Evolutionary conservation across 2,797 vertebrate species (phyloP), one percentile per base, ranked within the genome.

Genomic region (Sebastes steindachneri): DNA sequence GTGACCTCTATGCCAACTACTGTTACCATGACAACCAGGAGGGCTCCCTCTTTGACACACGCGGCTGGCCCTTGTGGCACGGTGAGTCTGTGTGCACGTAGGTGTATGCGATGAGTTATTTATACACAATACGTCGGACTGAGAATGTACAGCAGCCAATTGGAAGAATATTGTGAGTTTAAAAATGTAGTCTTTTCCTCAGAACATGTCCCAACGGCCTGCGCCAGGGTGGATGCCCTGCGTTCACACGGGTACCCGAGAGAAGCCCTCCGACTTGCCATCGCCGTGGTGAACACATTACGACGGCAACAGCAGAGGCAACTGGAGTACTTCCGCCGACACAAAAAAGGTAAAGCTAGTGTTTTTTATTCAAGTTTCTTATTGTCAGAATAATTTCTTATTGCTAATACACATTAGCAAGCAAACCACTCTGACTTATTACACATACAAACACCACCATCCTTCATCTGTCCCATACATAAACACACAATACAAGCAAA

Each of bases 151-250:
- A 7, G 45, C 1, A 31, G 19, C 21, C 14, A 26, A 2, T 15
- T 15, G 29, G 28, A 31, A 21, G 35, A 66, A 64, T 19, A 3
- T 23, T 29, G 12, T 0, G 37, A 14, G 12, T 19, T 67, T 63
- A 3, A 80, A 77, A 58, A 3, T 26, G 37, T 19, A 10, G 17
- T 28, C 26, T 67, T 58, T 53, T 45, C 64, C 12, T 25, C 85
- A 99, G 98, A 99, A 77, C 98, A 99, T 3, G 98, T 99, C 76
- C 98, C 98, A 45, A 99, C 98, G 45, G 98, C 98, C 75, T 99
- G 98, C 29, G 98, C 98, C 1, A 95, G 98, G 84, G 98, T 99
- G 87, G 98, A 99, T 1, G 98, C 98, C 0, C 94, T 99, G 87
- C 96, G 97, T 55, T 99, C 98, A 74, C 98, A 99, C 29, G 98